phyloP scores from a whole-genome alignment of 1,140 invertebrate species.

The Drosophila eugracilis region DNA sequence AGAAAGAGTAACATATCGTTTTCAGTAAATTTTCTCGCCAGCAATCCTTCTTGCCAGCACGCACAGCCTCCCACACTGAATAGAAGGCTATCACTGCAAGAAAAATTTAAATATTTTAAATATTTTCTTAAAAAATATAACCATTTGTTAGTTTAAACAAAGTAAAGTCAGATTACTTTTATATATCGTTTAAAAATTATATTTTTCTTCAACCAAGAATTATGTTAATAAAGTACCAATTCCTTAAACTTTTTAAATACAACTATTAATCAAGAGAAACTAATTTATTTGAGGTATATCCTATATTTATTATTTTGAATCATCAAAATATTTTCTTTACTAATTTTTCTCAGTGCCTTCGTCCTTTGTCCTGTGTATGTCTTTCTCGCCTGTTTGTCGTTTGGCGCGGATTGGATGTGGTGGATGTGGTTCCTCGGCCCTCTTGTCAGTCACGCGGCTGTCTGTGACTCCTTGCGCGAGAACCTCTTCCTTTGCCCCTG shows the following conservation, averaged over 20 bases:
- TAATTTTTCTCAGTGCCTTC: constrained; percentile 40
- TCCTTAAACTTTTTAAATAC: too few relatives aligned
- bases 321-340: constrained; percentile 8
- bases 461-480: constrained; percentile 52
- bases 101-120: not conserved
- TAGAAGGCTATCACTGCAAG: not conserved
- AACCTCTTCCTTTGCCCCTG: constrained; percentile 1
- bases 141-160: too few relatives aligned
- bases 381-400: constrained; percentile 30
- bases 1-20: constrained; percentile 38
- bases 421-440: constrained; percentile 53
- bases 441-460: constrained; percentile 68
- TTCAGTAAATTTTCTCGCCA: constrained; percentile 38
- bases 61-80: constrained; percentile 26
- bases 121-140: too few relatives aligned
- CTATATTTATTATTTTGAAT: too few relatives aligned
- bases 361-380: constrained; percentile 38
- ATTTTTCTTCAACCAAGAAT: too few relatives aligned
- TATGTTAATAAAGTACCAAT: too few relatives aligned
- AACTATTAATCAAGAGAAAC: too few relatives aligned
- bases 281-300: too few relatives aligned
- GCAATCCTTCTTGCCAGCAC: constrained; percentile 31
- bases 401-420: constrained; percentile 7
- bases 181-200: too few relatives aligned
- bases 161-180: too few relatives aligned